Base-by-base conservation (phyloP, 2,888 invertebrate genomes). In the Lypha dubia region DNA sequence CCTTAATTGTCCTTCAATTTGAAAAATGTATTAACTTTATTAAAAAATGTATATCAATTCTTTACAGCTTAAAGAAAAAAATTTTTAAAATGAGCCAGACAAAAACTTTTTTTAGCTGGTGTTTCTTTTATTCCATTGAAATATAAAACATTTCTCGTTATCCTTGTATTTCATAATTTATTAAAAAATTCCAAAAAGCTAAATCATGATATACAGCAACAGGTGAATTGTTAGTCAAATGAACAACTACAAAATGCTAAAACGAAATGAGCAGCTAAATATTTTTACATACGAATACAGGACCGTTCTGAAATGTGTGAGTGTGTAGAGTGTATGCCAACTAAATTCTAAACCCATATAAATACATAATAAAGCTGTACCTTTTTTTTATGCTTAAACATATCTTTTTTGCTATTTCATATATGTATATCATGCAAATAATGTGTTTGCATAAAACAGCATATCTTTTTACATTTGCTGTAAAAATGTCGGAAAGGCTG, bases 401-500 rank as follows among this genome's bases (percentile, higher is more conserved):
- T n/a, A n/a, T n/a, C n/a, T n/a, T n/a, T n/a, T n/a, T n/a, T n/a
- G n/a, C n/a, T n/a, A 49, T 63, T 44, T 68, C 58, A 58, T 51
- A 51, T 68, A 68, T 68, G 60, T 68, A 60, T 68, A 77, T 68
- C 49, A 73, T 79, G 63, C 71, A 79, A 65, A 73, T 74, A 74
- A 67, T 84, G 80, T 77, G 80, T 77, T 84, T 80, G 84, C 84
- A 80, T 80, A 80, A 73, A 74, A 79, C 63, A 74, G 81, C 81
- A 84, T 63, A 84, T 74, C 76, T 68, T 77, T 28, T 28, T n/a
- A 77, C 77, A 67, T 68, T 80, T 68, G 53, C 73, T 63, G 44
- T 15, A 67, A 73, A 51, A 73, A 51, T 62, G 32, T 81, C 68
- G 62, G 75, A 74, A 81, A 68, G 74, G 80, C 58, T 62, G 44